Evolutionary conservation across 2,113 vertebrate species (phyloP).

Genomic region (Sebastes fasciatus): DNA sequence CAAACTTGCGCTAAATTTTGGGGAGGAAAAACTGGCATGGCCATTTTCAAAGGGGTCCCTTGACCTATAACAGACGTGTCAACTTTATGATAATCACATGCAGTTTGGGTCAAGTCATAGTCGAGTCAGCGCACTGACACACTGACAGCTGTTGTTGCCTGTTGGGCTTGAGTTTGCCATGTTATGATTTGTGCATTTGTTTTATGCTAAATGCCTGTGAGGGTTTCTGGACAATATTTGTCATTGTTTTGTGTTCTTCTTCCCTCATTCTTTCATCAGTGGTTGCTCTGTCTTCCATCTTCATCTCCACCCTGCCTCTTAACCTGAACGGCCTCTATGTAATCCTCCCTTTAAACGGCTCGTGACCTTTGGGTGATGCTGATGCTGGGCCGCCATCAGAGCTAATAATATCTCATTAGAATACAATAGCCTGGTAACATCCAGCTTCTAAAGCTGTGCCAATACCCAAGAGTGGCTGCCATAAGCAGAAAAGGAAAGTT

Average conservation of each 20-base stretch:
- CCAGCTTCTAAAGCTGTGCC: slow-evolving; percentile 24
- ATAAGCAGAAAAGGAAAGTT: slow-evolving; percentile 33
- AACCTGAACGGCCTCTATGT: slow-evolving; percentile 43
- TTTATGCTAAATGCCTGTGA: too few relatives aligned
- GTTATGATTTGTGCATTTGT: too few relatives aligned
- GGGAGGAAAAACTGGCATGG: too few relatives aligned
- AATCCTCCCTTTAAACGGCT: slow-evolving; percentile 40
- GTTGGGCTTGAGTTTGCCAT: too few relatives aligned
- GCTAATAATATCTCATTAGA: slow-evolving; percentile 68
- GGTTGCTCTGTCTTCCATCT: slow-evolving; percentile 24
- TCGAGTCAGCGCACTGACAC: too few relatives aligned
- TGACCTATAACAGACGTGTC: too few relatives aligned
- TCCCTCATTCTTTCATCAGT: slow-evolving; percentile 22
- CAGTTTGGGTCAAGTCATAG: too few relatives aligned
- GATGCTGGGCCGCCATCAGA: slow-evolving; percentile 50
- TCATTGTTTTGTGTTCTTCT: not conserved
- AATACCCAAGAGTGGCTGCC: slow-evolving; percentile 32
- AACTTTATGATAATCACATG: too few relatives aligned
- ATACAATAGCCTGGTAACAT: slow-evolving; percentile 48
- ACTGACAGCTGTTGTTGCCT: too few relatives aligned
- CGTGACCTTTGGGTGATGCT: slow-evolving; percentile 64
- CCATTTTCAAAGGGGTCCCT: too few relatives aligned
- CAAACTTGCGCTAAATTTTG: too few relatives aligned
- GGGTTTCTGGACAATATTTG: too few relatives aligned
- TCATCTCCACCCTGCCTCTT: slow-evolving; percentile 31